phyloP scores from a whole-genome alignment of 2,113 vertebrate genomes.

The Actenoides hombroni region DNA sequence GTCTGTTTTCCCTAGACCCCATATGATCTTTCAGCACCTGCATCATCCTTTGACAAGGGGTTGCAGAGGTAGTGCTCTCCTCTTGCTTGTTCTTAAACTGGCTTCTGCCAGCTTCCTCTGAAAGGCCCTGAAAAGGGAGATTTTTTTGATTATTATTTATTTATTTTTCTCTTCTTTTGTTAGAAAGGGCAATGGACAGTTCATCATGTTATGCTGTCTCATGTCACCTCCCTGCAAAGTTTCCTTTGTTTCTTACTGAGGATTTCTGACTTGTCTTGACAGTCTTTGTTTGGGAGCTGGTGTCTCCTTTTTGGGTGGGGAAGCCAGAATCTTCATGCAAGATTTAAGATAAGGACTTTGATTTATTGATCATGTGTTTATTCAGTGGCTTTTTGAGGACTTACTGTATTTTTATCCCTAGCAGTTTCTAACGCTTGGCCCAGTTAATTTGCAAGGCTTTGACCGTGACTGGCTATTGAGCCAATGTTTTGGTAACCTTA shows the following conservation, averaged over 20 bases:
- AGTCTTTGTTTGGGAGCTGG: neutral
- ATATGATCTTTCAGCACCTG: neutral
- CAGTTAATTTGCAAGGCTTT: neutral
- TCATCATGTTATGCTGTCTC: too few relatives aligned
- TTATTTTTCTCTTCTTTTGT: too few relatives aligned
- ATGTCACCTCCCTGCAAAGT: neutral
- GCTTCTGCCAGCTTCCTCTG: neutral
- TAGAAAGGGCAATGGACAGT: neutral
- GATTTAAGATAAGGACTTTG: neutral
- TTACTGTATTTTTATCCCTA: neutral
- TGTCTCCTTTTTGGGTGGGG: too few relatives aligned
- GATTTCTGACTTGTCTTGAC: neutral
- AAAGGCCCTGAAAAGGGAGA: too few relatives aligned
- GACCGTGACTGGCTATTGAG: neutral
- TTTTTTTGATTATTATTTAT: too few relatives aligned
- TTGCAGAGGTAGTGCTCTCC: neutral
- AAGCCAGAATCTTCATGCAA: neutral
- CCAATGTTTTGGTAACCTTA: neutral
- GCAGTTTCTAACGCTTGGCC: neutral
- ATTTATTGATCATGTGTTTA: neutral
- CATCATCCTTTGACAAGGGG: neutral
- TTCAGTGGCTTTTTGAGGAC: neutral
- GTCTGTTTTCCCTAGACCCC: neutral
- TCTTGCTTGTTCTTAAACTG: neutral
- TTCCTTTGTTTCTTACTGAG: neutral